Percentiles rank a stretch among this genome's conserved stretches.
Conservation (phyloP, 1,140 invertebrate genomes). For the Drosophila novamexicana region DNA sequence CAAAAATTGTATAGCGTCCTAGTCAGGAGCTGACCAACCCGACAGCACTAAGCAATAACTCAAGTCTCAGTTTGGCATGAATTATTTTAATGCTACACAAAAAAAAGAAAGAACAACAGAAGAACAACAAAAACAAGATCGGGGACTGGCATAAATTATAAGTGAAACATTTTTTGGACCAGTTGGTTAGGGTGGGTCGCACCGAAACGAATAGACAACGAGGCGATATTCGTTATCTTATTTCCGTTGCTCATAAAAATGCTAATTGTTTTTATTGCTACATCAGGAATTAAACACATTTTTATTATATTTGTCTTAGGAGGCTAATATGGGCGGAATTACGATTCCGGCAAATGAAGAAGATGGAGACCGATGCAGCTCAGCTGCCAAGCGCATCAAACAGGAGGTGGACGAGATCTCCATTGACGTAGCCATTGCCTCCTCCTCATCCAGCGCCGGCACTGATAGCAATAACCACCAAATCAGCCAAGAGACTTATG, state of each 20-base stretch:
- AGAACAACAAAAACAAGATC: background rate
- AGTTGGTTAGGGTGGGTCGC: slow-evolving; percentile 36
- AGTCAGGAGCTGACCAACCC: background rate
- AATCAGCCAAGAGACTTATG: slow-evolving; percentile 68
- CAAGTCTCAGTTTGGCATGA: slow-evolving; percentile 59
- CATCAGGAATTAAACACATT: slow-evolving; percentile 47
- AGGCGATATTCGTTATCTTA: slow-evolving; percentile 46
- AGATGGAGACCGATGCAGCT: slow-evolving; percentile 60
- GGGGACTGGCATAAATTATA: slow-evolving; percentile 70
- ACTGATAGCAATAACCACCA: slow-evolving; percentile 69
- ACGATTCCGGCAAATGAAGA: slow-evolving; percentile 65
- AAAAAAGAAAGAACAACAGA: slow-evolving; percentile 12
- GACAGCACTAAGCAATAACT: slow-evolving; percentile 44
- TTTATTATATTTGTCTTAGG: slow-evolving; percentile 50
- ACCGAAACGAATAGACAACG: slow-evolving; percentile 30
- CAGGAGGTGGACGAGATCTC: slow-evolving; percentile 65
- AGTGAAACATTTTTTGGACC: slow-evolving; percentile 30
- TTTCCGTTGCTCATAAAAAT: slow-evolving; percentile 73
- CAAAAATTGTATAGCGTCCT: slow-evolving; percentile 12
- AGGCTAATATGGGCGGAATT: slow-evolving; percentile 62
- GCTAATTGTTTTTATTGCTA: slow-evolving; percentile 72
- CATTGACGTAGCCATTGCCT: slow-evolving; percentile 69
- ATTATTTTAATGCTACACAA: slow-evolving; percentile 55
- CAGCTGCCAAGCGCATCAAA: slow-evolving; percentile 56
- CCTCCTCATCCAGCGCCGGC: slow-evolving; percentile 67